These are phyloP conservation scores for Drosophila seclusa DNA, from an alignment of 2,888 invertebrate genomes.

Conservation along the genomic window DNA sequence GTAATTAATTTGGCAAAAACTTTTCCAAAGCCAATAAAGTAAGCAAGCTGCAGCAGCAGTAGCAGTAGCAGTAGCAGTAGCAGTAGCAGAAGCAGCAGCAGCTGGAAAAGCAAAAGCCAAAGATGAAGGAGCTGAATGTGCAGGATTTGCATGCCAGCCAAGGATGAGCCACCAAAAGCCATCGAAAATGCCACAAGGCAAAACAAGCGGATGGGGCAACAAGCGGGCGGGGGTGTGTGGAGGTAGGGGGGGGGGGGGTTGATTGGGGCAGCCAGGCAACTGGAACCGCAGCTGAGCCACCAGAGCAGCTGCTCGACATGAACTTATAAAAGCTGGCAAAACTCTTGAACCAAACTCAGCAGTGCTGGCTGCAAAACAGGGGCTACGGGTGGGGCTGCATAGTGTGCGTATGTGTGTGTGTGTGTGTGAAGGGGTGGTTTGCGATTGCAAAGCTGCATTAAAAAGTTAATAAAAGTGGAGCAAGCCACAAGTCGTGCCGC, in stretches of 20 bases:
- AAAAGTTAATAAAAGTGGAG: slow-evolving; percentile 80
- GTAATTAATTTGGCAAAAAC: slow-evolving; percentile 74
- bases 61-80: slow-evolving; percentile 7
- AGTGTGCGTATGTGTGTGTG: not conserved
- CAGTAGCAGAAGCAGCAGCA: slow-evolving; percentile 1
- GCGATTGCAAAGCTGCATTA: slow-evolving; percentile 67
- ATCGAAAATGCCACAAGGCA: slow-evolving; percentile 34
- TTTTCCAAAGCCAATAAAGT: slow-evolving; percentile 71
- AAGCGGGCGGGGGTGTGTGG: slow-evolving; percentile 2
- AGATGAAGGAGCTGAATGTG: slow-evolving; percentile 33
- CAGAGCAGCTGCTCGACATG: slow-evolving; percentile 71
- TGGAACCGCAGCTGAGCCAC: slow-evolving; percentile 45
- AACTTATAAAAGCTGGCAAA: slow-evolving; percentile 74
- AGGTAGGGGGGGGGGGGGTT: not conserved
- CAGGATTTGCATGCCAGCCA: slow-evolving; percentile 17
- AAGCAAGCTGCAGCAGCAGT: slow-evolving; percentile 32
- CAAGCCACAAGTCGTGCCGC: slow-evolving; percentile 80
- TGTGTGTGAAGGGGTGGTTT: not conserved
- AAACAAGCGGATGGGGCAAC: slow-evolving; percentile 33
- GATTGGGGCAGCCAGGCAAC: not conserved
- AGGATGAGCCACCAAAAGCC: slow-evolving; percentile 10
- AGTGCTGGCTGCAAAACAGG: not conserved
- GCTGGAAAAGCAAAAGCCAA: slow-evolving; percentile 51
- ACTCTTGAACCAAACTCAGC: slow-evolving; percentile 53
- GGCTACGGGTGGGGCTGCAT: not conserved